Conservation (phyloP, 2,797 vertebrate species). For the Scyliorhinus canicula region DNA sequence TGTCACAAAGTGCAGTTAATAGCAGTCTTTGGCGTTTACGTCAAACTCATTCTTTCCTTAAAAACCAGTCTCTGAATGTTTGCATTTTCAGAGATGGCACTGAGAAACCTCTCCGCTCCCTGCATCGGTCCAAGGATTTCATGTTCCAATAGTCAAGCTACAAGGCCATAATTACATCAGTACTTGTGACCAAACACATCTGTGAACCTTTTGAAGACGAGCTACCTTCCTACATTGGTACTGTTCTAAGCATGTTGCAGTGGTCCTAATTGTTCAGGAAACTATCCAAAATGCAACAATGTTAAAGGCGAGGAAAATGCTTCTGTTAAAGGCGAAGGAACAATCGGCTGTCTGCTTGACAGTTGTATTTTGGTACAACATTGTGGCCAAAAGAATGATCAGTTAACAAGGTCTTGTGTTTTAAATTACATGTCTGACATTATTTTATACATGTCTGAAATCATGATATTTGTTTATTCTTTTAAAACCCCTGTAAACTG, state of each 20-base stretch:
- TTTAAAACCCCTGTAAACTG: background rate
- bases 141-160: background rate
- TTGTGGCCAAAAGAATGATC: background rate
- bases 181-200: background rate
- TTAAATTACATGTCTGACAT: background rate
- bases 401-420: background rate
- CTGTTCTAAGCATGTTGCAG: background rate
- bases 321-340: background rate
- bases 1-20: background rate
- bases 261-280: background rate
- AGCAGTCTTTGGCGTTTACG: background rate
- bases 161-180: background rate
- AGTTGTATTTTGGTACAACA: background rate
- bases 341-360: background rate
- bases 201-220: background rate
- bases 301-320: background rate
- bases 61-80: background rate
- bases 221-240: background rate
- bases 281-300: background rate
- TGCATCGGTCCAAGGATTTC: background rate
- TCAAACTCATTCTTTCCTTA: background rate
- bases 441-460: background rate
- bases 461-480: background rate
- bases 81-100: background rate
- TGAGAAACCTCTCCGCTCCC: background rate